Percentiles rank a stretch among this genome's conserved stretches.
These are phyloP conservation scores for Aphyosemion australe DNA, from an alignment of 2,113 vertebrate species.

Conservation along the genomic window DNA sequence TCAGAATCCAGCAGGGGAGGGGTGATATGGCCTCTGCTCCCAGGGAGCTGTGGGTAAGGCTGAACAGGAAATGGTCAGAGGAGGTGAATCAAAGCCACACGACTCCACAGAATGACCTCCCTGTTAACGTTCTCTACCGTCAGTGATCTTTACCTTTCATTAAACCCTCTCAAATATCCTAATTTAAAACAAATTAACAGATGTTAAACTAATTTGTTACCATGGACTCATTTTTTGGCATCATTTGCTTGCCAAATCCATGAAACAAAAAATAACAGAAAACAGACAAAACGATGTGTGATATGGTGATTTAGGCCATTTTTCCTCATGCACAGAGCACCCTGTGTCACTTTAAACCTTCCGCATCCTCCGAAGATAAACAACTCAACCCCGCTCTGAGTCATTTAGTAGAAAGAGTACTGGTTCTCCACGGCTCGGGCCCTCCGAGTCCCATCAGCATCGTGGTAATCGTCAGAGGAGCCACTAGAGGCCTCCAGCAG, in stretches of 20 bases:
- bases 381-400: conserved; percentile 4
- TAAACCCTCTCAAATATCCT: background rate
- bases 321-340: conserved; percentile 12
- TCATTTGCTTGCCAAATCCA: conserved; percentile 24
- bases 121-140: conserved; percentile 33
- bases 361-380: conserved; percentile 10
- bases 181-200: conserved; percentile 16
- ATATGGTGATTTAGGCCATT: conserved; percentile 41
- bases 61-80: conserved; percentile 61
- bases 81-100: conserved; percentile 65
- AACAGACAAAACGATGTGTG: conserved; percentile 34
- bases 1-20: conserved; percentile 36
- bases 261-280: conserved; percentile 27
- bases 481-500: conserved; percentile 82
- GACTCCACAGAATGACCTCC: conserved; percentile 49
- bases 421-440: conserved; percentile 95
- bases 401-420: conserved; percentile 93
- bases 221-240: background rate
- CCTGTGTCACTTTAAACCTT: conserved; percentile 21
- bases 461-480: conserved; percentile 85
- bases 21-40: conserved; percentile 49
- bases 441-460: conserved; percentile 85
- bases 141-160: background rate
- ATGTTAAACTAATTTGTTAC: conserved; percentile 15
- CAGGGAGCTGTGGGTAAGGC: conserved; percentile 50